Base-by-base conservation (phyloP, 2,888 invertebrate species). In the Netelia virgata region DNA sequence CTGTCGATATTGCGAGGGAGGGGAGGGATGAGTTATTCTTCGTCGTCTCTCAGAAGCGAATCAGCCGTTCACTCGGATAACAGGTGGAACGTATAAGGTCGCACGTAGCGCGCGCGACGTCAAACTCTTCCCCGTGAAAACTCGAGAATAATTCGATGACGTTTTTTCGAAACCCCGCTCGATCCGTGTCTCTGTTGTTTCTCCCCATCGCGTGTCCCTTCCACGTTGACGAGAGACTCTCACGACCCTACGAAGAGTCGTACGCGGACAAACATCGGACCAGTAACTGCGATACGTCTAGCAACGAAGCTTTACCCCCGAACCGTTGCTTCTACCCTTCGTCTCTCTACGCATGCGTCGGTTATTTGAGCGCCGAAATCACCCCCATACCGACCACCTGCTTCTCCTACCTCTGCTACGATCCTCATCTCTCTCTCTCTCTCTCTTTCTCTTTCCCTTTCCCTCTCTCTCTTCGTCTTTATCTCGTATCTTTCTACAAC, bases 231-330 rank as follows among this genome's bases (percentile, higher is more conserved):
- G 74, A 76, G 84, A 68, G 69, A 10, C 23, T 57, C 50, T 83
- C 55, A 10, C 82, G 70, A 74, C 75, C 85, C 80, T 86, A 78
- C 77, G 64, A 59, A 63, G 81, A 84, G 78, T 83, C 79, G 82
- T 87, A 92, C 91, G 91, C 93, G 92, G 91, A 92, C 93, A 93
- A 93, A 93, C 92, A 93, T 93, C 93, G 89, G 91, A 91, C 88
- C 89, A 91, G 92, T 91, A 91, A 93, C 93, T 93, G 93, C 92
- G 92, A 93, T 92, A 92, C 91, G 90, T 90, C 83, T 90, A 70
- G 81, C 77, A 74, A 78, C 63, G 77, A 84, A 78, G 84, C 63
- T 84, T 84, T 72, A 89, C 87, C 89, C 81, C 81, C 81, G 76
- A 73, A 80, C 55, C 78, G 63, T 79, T 68, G 53, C 8, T 53